A percentile compares a stretch with the other conserved stretches of the same genome.
phyloP scores from a whole-genome alignment of 2,113 vertebrate genomes.

The Trichechus manatus region DNA sequence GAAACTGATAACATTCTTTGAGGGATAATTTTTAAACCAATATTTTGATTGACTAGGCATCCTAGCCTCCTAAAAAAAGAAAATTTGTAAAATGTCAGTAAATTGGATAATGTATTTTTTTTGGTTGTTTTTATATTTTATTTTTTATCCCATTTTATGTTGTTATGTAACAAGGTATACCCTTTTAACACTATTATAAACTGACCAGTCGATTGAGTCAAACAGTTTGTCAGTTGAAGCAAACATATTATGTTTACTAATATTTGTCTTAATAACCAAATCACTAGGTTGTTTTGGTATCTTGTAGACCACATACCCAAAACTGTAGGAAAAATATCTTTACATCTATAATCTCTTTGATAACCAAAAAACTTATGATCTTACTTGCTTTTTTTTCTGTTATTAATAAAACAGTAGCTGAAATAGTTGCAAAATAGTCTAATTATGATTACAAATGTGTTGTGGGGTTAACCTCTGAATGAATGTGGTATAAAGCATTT shows the following conservation, averaged over 20 bases:
- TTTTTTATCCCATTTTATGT: not conserved
- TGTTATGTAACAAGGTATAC: not conserved
- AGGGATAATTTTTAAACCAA: not conserved
- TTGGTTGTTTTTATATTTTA: not conserved
- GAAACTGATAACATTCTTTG: not conserved
- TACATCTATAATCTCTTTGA: not conserved
- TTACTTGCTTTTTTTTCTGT: not conserved
- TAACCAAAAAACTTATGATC: not conserved
- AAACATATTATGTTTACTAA: not conserved
- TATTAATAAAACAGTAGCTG: not conserved
- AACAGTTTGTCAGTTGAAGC: not conserved
- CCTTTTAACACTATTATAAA: not conserved
- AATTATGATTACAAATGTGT: not conserved
- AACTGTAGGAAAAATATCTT: not conserved
- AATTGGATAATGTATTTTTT: not conserved
- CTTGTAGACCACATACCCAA: not conserved
- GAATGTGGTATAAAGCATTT: not conserved
- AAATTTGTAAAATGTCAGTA: not conserved
- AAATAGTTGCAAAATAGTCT: not conserved
- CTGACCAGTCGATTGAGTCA: not conserved
- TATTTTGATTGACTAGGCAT: not conserved
- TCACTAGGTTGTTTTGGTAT: not conserved
- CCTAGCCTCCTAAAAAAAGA: not conserved
- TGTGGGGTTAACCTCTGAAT: not conserved
- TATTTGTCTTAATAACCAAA: not conserved